phyloP scores from a whole-genome alignment of 2,888 invertebrate genomes.

The Mythimna vitellina region DNA sequence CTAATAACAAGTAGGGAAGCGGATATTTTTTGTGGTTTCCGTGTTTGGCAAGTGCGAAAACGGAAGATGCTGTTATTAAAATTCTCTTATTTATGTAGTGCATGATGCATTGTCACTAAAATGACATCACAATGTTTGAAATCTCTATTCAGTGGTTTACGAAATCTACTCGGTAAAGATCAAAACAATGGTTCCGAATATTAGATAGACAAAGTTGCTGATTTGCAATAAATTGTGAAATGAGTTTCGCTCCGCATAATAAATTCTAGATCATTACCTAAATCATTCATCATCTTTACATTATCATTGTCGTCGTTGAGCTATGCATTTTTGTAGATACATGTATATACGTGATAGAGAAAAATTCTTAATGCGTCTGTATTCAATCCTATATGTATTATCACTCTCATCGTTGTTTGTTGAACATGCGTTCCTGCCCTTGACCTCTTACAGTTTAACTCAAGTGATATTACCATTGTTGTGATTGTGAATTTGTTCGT shows the following conservation, averaged over 20 bases:
- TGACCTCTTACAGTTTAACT: conserved; percentile 26
- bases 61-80: conserved; percentile 14
- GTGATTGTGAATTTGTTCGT: not conserved
- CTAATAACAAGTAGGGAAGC: not conserved
- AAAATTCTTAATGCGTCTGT: not conserved
- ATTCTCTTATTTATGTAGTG: conserved; percentile 13
- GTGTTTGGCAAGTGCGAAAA: conserved; percentile 11
- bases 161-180: conserved; percentile 17
- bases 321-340: not conserved
- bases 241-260: too few species aligned
- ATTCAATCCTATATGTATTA: not conserved
- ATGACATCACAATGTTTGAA: conserved; percentile 8
- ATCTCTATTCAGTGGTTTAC: conserved; percentile 7
- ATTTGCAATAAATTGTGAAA: conserved; percentile 1
- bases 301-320: not conserved
- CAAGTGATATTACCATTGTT: conserved; percentile 15
- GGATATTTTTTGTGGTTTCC: conserved; percentile 2
- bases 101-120: conserved; percentile 34
- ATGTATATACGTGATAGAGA: too few species aligned
- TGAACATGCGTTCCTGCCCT: conserved; percentile 19
- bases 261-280: not conserved
- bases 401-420: conserved; percentile 20
- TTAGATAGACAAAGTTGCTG: not conserved
- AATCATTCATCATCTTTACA: not conserved
- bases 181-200: conserved; percentile 4